These are phyloP conservation scores for Neomorphus geoffroyi DNA, from an alignment of 2,797 vertebrate species.

Conservation along the genomic window DNA sequence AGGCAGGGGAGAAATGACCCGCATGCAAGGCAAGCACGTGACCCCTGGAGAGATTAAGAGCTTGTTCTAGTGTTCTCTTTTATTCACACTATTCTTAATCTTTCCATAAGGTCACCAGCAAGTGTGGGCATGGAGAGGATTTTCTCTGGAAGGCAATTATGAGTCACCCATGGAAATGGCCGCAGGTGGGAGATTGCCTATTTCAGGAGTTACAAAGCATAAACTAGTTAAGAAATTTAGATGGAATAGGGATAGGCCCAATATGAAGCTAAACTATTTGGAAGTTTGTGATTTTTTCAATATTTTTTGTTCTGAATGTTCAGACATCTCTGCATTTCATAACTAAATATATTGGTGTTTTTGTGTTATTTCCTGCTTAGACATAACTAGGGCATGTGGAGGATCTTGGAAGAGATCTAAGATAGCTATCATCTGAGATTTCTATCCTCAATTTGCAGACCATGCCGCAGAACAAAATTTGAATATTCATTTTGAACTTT, in stretches of 20 bases:
- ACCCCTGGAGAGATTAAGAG: neutral
- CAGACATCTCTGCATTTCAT: neutral
- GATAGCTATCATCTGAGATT: constrained; percentile 62
- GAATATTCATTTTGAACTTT: constrained; percentile 67
- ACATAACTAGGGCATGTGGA: constrained; percentile 46
- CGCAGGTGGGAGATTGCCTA: neutral
- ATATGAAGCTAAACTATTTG: neutral
- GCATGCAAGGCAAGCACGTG: neutral
- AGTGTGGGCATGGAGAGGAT: neutral
- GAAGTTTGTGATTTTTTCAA: neutral
- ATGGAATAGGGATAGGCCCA: neutral
- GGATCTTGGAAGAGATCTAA: constrained; percentile 58
- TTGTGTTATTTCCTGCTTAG: constrained; percentile 27
- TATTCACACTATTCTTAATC: neutral
- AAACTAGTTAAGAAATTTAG: neutral
- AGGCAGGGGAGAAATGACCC: neutral
- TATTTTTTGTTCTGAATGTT: neutral
- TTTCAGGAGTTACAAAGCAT: neutral
- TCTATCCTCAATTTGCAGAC: constrained; percentile 60
- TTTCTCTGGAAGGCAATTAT: neutral
- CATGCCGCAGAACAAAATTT: neutral
- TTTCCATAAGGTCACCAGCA: neutral
- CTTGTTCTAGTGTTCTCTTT: neutral
- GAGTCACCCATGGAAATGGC: neutral
- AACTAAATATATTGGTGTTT: neutral